phyloP scores from a whole-genome alignment of 2,113 vertebrate species.

The Limanda limanda region DNA sequence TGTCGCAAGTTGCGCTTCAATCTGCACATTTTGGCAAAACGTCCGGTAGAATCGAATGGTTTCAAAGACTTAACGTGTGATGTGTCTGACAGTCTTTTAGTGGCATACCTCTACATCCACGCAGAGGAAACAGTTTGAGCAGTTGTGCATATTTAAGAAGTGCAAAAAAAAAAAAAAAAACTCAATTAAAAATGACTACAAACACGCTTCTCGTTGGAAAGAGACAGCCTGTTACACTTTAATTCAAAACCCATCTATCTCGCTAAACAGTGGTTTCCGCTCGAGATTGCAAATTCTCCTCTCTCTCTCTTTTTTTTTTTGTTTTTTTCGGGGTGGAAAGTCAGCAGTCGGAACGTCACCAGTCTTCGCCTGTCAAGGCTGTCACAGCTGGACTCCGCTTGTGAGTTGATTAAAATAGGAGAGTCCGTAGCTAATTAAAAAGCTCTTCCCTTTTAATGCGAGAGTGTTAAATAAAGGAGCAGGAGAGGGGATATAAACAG shows the following conservation, averaged over 20 bases:
- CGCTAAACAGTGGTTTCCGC: slow-evolving; percentile 67
- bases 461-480: slow-evolving; percentile 81
- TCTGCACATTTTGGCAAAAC: slow-evolving; percentile 50
- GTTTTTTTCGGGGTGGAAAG: slow-evolving; percentile 34
- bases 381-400: slow-evolving; percentile 81
- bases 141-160: slow-evolving; percentile 58
- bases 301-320: slow-evolving; percentile 14
- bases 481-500: slow-evolving; percentile 78
- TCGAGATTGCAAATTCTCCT: slow-evolving; percentile 57
- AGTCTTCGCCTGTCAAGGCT: slow-evolving; percentile 80
- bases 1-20: slow-evolving; percentile 15
- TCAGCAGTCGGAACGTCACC: slow-evolving; percentile 72
- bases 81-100: not conserved
- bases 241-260: slow-evolving; percentile 76
- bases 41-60: slow-evolving; percentile 26
- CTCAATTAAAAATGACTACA: slow-evolving; percentile 51
- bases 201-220: slow-evolving; percentile 58
- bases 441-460: slow-evolving; percentile 80
- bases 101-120: slow-evolving; percentile 14
- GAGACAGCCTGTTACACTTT: slow-evolving; percentile 69
- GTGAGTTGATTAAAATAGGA: slow-evolving; percentile 84
- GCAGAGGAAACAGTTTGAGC: slow-evolving; percentile 28
- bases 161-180: slow-evolving; percentile 30
- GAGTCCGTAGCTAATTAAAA: slow-evolving; percentile 84
- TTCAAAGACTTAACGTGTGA: slow-evolving; percentile 29